Evolutionary conservation across 2,888 invertebrate genomes (phyloP), one percentile per base, ranked within the genome.

Genomic region (Nomada ferruginata): DNA sequence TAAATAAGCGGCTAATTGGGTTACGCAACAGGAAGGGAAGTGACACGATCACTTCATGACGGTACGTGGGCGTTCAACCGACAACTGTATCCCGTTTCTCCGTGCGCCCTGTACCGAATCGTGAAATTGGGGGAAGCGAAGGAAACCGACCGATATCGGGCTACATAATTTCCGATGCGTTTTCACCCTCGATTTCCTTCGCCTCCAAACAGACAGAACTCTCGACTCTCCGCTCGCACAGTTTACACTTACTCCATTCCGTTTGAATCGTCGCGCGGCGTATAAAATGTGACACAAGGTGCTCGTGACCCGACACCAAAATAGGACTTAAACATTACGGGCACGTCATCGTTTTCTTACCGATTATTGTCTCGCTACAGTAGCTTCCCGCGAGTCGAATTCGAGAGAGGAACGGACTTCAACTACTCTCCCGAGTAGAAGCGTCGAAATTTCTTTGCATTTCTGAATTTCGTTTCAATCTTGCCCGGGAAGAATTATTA

Each of bases 1-100:
- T 93, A 90, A 92, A 92, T 93, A 93, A 93, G 90, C 92, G 89
- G 87, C 91, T 92, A 93, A 93, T 93, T 92, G 89, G 91, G 91
- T 92, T 93, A 91, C 89, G 92, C 90, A 93, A 91, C 92, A 90
- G 92, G 93, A 93, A 93, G 91, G 91, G 91, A 91, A 90, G 74
- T 80, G 86, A 89, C 81, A 82, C 68, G 86, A 73, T 60, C 83
- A 66, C 76, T 88, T 76, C 47, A 68, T 15, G 13, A 61, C 52
- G 55, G 55, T 71, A 57, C 61, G 78, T 78, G 59, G 70, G 76
- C 76, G 65, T 68, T 63, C 50, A 10, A 53, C 57, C 75, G 59
- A 47, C 52, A 36, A 52, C 36, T 26, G 61, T 53, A 50, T 42
- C 29, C n/a, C n/a, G 61, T 61, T 76, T 65, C 53, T 29, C 57